Base-by-base conservation (phyloP, 2,797 vertebrate species). In the Tokudaia tokunoshimensis region DNA sequence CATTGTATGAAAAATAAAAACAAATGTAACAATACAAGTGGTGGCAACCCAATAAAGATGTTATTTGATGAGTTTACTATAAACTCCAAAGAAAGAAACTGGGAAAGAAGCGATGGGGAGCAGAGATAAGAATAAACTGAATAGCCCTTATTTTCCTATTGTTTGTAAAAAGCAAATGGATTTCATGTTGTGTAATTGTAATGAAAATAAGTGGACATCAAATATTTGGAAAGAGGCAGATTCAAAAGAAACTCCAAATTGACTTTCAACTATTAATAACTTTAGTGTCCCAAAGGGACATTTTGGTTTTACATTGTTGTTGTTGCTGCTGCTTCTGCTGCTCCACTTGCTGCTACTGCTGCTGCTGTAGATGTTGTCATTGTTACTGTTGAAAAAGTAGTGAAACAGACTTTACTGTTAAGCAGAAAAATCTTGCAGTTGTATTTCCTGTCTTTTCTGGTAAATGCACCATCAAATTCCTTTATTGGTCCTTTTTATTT, bases 261-360 rank as follows among this genome's bases (percentile, higher is more conserved):
- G 76, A 94, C 93, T 96, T 97, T 94, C 85, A 96, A 96, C 91
- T 97, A 94, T 97, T 97, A 97, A 97, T 94, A 97, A 94, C 92
- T 86, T 95, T 41, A 91, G 29, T 34, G 92, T 95, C 78, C 88
- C 87, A 94, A 89, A 80, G 74, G 76, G 34, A 89, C 41, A 72
- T 13, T n/a, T 95, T 96, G 63, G 52, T 86, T 96, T 96, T 84
- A 74, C 59, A 24, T 89, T 50, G 20, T 41, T 89, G 41, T 19
- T 91, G 10, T 41, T 93, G 57, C 47, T 29, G 80, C 57, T 61
- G 24, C 20, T 81, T 8, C 14, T 95, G 11, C 0, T 72, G 34
- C 2, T 87, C 37, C 24, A 2, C 70, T 72, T 72, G 17, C 34
- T 88, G 26, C 17, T 65, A 3, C 20, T 79, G 9, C 17, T 67